Evolutionary conservation across 2,113 vertebrate genomes (phyloP).

Genomic region (Ciconia maguari): DNA sequence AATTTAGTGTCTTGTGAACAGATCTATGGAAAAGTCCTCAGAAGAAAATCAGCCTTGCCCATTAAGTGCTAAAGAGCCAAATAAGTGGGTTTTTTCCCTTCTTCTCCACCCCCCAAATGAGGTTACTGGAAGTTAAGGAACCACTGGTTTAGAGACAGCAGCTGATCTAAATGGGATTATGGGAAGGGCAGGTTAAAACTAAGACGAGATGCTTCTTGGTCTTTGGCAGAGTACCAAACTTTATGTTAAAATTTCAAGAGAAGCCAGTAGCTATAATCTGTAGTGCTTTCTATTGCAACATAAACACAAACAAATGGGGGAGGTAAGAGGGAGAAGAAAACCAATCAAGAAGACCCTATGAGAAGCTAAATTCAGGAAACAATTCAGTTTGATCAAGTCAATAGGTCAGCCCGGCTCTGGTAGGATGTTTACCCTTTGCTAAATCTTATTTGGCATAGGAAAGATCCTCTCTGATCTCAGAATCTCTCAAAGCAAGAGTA

Average conservation of each 20-base stretch:
- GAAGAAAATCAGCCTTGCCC: neutral
- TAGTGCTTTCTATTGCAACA: neutral
- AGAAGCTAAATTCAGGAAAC: neutral
- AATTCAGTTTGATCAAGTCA: neutral
- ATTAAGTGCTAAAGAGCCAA: neutral
- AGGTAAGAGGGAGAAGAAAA: neutral
- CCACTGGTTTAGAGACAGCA: neutral
- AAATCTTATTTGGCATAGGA: neutral
- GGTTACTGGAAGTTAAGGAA: neutral
- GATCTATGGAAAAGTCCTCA: neutral
- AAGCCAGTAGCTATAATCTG: neutral
- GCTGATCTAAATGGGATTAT: neutral
- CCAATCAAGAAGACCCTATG: neutral
- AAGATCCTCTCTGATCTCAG: neutral
- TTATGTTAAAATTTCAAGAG: neutral
- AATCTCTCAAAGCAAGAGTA: neutral
- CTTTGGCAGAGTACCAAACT: neutral
- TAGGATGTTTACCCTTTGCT: neutral
- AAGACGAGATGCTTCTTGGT: neutral
- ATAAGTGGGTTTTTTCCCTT: neutral
- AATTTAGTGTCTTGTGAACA: neutral
- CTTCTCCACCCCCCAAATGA: rapidly evolving
- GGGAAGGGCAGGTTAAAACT: neutral
- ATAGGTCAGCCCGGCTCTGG: neutral
- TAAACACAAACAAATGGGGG: neutral